Conservation (phyloP, 2,797 vertebrate genomes). For the Myotis vivesi region DNA sequence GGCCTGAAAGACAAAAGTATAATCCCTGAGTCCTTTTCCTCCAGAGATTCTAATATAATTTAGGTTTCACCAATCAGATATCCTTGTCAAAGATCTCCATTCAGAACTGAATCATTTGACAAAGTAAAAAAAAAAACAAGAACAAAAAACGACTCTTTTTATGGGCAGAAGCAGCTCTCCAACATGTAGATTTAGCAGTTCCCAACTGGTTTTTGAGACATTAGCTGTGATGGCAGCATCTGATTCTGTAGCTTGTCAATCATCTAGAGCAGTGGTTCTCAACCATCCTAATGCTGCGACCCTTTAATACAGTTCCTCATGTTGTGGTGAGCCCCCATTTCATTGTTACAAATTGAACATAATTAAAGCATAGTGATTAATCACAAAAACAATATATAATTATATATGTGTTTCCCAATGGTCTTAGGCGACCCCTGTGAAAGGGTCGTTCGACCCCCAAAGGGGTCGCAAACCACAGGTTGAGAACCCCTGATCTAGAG, state of each 20-base stretch:
- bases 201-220: background rate
- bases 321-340: too few relatives aligned
- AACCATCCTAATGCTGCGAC: too few relatives aligned
- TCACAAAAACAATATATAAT: too few relatives aligned
- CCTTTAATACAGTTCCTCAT: too few relatives aligned
- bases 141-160: too few relatives aligned
- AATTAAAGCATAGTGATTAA: too few relatives aligned
- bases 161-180: background rate
- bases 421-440: too few relatives aligned
- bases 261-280: background rate
- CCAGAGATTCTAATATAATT: background rate
- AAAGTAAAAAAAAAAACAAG: background rate
- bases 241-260: background rate
- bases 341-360: too few relatives aligned
- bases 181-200: background rate
- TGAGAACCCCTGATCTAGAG: background rate
- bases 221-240: accelerated
- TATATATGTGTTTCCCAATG: too few relatives aligned
- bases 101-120: background rate
- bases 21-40: background rate
- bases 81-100: background rate
- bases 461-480: too few relatives aligned
- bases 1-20: background rate
- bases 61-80: background rate
- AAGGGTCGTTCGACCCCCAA: too few relatives aligned